Evolutionary conservation across 2,888 invertebrate genomes (phyloP).

Genomic region (Furcula furcula): DNA sequence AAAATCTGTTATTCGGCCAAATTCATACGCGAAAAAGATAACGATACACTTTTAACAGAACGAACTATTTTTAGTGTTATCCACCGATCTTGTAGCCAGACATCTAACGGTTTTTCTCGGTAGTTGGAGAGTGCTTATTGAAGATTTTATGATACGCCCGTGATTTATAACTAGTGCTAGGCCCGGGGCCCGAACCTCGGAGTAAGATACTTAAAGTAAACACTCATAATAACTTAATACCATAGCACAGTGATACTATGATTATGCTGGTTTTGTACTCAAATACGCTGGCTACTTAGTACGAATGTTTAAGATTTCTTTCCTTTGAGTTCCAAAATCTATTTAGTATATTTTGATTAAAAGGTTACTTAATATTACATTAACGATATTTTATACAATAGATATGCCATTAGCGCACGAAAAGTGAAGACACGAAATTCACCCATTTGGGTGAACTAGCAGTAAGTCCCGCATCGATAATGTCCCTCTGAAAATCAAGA

Average conservation of each 20-base stretch:
- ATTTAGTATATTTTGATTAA: too few relatives aligned
- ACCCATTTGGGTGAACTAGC: too few relatives aligned
- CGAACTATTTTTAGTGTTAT: constrained; percentile 27
- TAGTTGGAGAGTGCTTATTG: constrained; percentile 37
- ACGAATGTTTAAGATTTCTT: too few relatives aligned
- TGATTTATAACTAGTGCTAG: constrained; percentile 41
- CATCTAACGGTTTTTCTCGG: constrained; percentile 30
- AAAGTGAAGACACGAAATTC: too few relatives aligned
- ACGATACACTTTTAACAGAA: constrained; percentile 2
- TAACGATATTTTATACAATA: too few relatives aligned
- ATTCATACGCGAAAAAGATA: neutral
- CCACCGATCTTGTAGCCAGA: constrained; percentile 10
- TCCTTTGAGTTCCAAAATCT: too few relatives aligned
- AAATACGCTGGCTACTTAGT: too few relatives aligned
- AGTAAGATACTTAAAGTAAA: constrained; percentile 42
- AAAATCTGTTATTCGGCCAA: too few relatives aligned
- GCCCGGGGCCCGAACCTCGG: constrained; percentile 28
- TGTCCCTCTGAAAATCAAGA: too few relatives aligned
- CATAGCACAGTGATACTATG: constrained; percentile 20
- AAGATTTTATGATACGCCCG: constrained; percentile 45
- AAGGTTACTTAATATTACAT: too few relatives aligned
- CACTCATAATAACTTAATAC: constrained; percentile 47
- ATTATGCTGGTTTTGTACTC: constrained; percentile 3
- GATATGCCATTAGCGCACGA: too few relatives aligned
- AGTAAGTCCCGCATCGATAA: too few relatives aligned